Conservation (phyloP, 2,888 invertebrate genomes). For the Ophion obscuratus region DNA sequence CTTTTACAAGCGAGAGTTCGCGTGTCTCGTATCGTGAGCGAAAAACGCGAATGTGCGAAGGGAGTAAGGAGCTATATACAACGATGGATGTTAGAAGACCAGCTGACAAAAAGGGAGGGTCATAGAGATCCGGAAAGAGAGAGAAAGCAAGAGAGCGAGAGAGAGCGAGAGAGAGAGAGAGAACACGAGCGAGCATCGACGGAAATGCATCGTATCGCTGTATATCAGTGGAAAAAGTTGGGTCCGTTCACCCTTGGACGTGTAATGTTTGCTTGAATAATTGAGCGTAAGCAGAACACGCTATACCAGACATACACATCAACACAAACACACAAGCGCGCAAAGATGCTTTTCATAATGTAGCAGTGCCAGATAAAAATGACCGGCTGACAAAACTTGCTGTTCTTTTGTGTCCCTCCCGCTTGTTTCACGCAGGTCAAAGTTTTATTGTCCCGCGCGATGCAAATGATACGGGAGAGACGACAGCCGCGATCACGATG, state of each 20-base stretch:
- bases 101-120: slow-evolving; percentile 12
- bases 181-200: slow-evolving; percentile 9
- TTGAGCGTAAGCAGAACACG: slow-evolving; percentile 48
- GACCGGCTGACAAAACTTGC: slow-evolving; percentile 4
- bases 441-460: neutral
- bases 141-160: slow-evolving; percentile 1
- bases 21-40: slow-evolving; percentile 51
- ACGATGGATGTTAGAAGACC: neutral
- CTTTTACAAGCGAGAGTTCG: slow-evolving; percentile 17
- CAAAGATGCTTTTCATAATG: neutral
- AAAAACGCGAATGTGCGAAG: slow-evolving; percentile 18
- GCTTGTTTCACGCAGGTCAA: neutral
- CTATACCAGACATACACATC: neutral
- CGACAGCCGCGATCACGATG: neutral
- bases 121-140: neutral
- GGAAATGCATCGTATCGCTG: slow-evolving; percentile 50
- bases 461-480: neutral
- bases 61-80: neutral
- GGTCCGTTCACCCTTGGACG: slow-evolving; percentile 60
- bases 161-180: slow-evolving; percentile 17
- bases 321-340: neutral
- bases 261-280: slow-evolving; percentile 60
- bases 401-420: neutral
- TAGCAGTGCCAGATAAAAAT: neutral
- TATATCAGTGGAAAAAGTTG: slow-evolving; percentile 39